These are phyloP conservation scores for Drosophila melanosoma DNA, from an alignment of 2,888 invertebrate species.

Conservation along the genomic window DNA sequence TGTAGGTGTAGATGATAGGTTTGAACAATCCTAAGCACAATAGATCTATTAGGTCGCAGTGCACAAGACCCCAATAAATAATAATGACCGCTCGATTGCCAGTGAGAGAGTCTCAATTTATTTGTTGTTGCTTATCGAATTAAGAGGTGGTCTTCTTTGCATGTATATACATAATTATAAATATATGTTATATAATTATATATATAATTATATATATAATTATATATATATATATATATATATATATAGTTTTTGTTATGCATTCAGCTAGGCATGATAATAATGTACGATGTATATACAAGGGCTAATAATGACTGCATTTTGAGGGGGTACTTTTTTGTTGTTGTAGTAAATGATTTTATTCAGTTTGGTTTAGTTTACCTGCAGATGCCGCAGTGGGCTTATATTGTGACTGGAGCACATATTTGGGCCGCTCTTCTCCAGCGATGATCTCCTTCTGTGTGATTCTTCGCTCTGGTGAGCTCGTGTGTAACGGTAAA, in stretches of 20 bases:
- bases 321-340: not conserved
- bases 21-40: not conserved
- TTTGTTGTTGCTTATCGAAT: constrained; percentile 26
- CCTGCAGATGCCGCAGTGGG: constrained; percentile 69
- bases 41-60: too few species aligned
- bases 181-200: not conserved
- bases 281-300: constrained; percentile 30
- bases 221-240: not conserved
- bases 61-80: too few species aligned
- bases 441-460: constrained; percentile 89
- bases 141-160: not conserved
- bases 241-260: not conserved
- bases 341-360: not conserved
- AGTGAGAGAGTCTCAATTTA: constrained; percentile 17
- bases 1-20: constrained; percentile 8
- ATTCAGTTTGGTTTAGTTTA: constrained; percentile 26
- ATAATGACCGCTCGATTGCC: constrained; percentile 12
- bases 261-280: constrained; percentile 9
- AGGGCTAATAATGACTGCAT: constrained; percentile 5
- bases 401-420: constrained; percentile 83
- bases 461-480: constrained; percentile 85
- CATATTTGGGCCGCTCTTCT: constrained; percentile 87
- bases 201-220: not conserved
- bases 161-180: not conserved
- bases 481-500: constrained; percentile 84